phyloP scores from a whole-genome alignment of 2,797 vertebrate species.

The Danio jaintianensis region DNA sequence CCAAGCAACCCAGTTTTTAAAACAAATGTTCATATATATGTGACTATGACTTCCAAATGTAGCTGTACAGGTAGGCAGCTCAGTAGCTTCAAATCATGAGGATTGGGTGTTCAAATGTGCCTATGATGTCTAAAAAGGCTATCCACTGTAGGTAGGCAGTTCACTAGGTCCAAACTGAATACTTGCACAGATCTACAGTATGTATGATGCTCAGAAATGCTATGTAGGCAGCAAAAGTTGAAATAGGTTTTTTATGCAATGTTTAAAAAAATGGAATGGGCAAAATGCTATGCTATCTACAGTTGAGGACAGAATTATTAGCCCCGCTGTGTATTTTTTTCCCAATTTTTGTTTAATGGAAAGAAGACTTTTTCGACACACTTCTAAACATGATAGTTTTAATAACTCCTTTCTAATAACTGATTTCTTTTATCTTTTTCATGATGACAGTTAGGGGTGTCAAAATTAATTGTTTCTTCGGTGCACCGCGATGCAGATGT shows the following conservation, averaged over 20 bases:
- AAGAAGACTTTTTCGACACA: too few relatives aligned
- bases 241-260: not conserved
- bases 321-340: too few relatives aligned
- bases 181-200: not conserved
- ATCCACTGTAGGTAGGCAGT: not conserved
- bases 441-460: too few relatives aligned
- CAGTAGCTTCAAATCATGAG: not conserved
- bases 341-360: too few relatives aligned
- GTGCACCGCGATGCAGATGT: too few relatives aligned
- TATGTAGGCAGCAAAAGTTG: not conserved
- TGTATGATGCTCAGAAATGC: not conserved
- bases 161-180: conserved; percentile 1
- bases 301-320: too few relatives aligned
- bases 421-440: too few relatives aligned
- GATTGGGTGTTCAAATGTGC: not conserved
- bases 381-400: too few relatives aligned
- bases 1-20: not conserved
- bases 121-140: not conserved
- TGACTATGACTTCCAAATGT: not conserved
- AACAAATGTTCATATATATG: not conserved
- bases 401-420: too few relatives aligned
- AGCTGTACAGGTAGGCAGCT: not conserved
- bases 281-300: not conserved
- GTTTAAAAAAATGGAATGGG: not conserved
- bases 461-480: too few relatives aligned